Evolutionary conservation across 2,888 invertebrate species (phyloP).

Genomic region (Pogonocherus hispidulus): DNA sequence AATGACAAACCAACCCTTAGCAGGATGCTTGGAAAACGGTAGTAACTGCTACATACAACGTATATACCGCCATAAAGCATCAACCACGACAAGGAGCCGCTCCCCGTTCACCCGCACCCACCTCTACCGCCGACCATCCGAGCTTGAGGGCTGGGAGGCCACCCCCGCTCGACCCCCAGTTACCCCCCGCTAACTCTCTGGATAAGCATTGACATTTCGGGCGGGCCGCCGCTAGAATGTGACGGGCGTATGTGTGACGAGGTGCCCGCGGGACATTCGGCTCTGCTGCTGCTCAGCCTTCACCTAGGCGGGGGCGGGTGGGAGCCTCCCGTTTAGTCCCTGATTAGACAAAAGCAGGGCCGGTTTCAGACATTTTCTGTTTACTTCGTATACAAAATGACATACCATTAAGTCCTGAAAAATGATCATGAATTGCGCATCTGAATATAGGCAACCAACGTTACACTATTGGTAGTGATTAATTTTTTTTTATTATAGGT

Average conservation of each 20-base stretch:
- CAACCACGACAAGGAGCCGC: constrained; percentile 8
- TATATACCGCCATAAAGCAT: constrained; percentile 5
- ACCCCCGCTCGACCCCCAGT: constrained; percentile 23
- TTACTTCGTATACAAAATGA: too few relatives aligned
- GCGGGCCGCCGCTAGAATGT: constrained; percentile 63
- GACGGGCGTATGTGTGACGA: constrained; percentile 54
- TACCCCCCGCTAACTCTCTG: constrained; percentile 51
- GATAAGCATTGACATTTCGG: constrained; percentile 65
- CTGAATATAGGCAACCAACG: too few relatives aligned
- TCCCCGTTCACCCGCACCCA: constrained; percentile 4
- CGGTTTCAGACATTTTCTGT: constrained; percentile 21
- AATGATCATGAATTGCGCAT: too few relatives aligned
- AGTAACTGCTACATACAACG: too few relatives aligned
- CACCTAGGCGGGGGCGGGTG: constrained; percentile 32
- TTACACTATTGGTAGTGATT: too few relatives aligned
- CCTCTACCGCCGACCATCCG: constrained; percentile 30
- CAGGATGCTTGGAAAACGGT: too few relatives aligned
- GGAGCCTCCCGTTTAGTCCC: constrained; percentile 27
- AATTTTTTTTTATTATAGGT: too few relatives aligned
- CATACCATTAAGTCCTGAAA: too few relatives aligned
- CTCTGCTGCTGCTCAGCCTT: constrained; percentile 45
- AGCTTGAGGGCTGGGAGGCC: neutral
- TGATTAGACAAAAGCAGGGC: constrained; percentile 32
- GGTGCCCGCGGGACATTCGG: constrained; percentile 52
- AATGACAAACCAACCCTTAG: too few relatives aligned